Percentiles rank a stretch among this genome's conserved stretches.
Evolutionary conservation across 2,113 vertebrate genomes (phyloP).

Genomic region (Casuarius casuarius): DNA sequence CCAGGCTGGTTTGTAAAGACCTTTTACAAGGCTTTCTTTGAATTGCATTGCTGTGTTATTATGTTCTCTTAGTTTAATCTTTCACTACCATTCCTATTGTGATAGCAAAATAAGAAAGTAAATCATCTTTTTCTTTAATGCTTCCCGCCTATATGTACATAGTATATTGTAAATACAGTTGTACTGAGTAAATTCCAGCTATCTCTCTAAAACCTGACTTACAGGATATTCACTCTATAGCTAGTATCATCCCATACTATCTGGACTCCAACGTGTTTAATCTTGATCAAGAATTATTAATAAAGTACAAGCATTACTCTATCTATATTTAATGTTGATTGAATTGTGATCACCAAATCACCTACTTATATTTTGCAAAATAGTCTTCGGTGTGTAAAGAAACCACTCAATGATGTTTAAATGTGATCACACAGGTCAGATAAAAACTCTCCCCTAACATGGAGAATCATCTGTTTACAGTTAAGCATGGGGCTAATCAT

Average conservation of each 20-base stretch:
- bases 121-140: background rate
- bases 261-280: background rate
- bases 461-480: background rate
- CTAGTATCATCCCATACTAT: background rate
- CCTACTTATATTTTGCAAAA: too few relatives aligned
- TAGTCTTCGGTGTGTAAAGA: rapidly evolving
- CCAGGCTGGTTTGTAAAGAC: background rate
- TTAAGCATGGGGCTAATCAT: background rate
- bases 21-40: background rate
- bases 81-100: background rate
- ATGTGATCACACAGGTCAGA: background rate
- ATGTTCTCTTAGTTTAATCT: background rate
- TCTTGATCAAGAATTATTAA: background rate
- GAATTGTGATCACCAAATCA: background rate
- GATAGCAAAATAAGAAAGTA: rapidly evolving
- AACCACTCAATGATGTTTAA: background rate
- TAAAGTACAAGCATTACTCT: background rate
- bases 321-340: background rate
- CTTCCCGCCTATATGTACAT: background rate
- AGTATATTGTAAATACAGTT: background rate
- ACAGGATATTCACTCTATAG: background rate
- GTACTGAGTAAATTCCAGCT: background rate
- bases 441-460: background rate
- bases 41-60: background rate
- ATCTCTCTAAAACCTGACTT: background rate